Percentiles rank a stretch among this genome's conserved stretches.
These are phyloP conservation scores for Notolabrus celidotus DNA, from an alignment of 2,797 vertebrate genomes.

Conservation along the genomic window DNA sequence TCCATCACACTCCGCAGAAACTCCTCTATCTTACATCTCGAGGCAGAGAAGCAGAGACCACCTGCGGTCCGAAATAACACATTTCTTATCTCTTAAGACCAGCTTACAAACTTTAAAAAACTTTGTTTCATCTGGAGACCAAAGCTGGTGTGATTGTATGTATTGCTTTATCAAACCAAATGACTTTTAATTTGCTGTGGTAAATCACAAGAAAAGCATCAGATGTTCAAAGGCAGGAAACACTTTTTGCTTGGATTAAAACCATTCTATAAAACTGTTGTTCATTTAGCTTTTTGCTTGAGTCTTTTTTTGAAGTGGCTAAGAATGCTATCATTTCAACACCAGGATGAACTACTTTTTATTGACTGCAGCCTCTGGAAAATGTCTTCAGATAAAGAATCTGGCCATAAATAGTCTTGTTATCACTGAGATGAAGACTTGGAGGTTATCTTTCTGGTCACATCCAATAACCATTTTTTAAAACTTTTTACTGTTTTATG, in stretches of 20 bases:
- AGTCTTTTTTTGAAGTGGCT: not conserved
- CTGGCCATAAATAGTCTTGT: conserved; percentile 26
- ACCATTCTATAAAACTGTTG: too few relatives aligned
- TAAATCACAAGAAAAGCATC: not conserved
- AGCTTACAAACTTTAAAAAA: conserved; percentile 3
- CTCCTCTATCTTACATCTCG: conserved; percentile 52
- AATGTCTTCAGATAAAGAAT: conserved; percentile 20
- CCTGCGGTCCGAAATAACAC: conserved; percentile 25
- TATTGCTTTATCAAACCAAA: not conserved
- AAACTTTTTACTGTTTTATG: conserved; percentile 24
- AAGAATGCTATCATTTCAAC: conserved; percentile 18
- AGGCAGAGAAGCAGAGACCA: conserved; percentile 19
- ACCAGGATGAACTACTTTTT: conserved; percentile 8
- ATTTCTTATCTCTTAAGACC: conserved; percentile 16
- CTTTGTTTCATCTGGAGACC: not conserved
- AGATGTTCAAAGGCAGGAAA: too few relatives aligned
- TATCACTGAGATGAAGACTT: conserved; percentile 30
- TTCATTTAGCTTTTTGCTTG: too few relatives aligned
- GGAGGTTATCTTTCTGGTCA: conserved; percentile 40
- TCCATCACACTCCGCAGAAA: conserved; percentile 48
- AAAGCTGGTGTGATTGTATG: not conserved
- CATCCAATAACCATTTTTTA: conserved; percentile 21
- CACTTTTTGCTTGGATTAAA: too few relatives aligned
- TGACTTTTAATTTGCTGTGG: not conserved
- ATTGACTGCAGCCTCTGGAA: conserved; percentile 5